These are phyloP conservation scores for Phorcus lineatus DNA, from an alignment of 2,888 invertebrate species.

Conservation along the genomic window DNA sequence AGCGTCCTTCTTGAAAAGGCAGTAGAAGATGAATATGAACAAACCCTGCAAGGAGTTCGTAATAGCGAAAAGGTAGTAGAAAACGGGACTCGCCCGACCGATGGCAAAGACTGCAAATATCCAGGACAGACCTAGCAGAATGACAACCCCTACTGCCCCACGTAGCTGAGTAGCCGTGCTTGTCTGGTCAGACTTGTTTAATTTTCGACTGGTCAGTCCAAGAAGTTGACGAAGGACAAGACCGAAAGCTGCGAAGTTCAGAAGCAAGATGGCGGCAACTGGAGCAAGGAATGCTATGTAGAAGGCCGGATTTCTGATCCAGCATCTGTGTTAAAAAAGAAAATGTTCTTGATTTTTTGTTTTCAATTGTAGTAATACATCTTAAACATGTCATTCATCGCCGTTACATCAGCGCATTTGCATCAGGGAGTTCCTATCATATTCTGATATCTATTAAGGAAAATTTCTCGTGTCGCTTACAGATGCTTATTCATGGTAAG, in stretches of 20 bases:
- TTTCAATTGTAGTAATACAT: neutral
- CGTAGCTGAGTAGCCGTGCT: slow-evolving; percentile 55
- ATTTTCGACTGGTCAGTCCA: slow-evolving; percentile 43
- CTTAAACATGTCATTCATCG: neutral
- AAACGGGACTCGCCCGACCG: slow-evolving; percentile 54
- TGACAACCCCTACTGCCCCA: slow-evolving; percentile 62
- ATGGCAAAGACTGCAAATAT: slow-evolving; percentile 70
- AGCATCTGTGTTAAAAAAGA: slow-evolving; percentile 60
- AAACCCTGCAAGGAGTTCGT: slow-evolving; percentile 72
- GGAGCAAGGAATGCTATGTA: slow-evolving; percentile 72
- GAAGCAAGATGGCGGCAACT: slow-evolving; percentile 73
- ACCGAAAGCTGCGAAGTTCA: slow-evolving; percentile 75
- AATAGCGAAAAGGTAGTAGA: slow-evolving; percentile 71
- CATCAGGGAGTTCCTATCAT: too few species aligned
- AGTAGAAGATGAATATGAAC: slow-evolving; percentile 72
- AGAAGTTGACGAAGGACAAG: slow-evolving; percentile 69
- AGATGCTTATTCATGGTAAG: too few species aligned
- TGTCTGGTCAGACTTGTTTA: slow-evolving; percentile 57
- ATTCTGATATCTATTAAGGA: too few species aligned
- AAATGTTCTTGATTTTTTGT: neutral
- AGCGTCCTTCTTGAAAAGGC: slow-evolving; percentile 66
- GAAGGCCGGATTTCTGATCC: slow-evolving; percentile 64
- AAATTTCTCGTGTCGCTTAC: too few species aligned
- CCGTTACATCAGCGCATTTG: neutral
- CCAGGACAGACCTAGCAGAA: slow-evolving; percentile 72